Base-by-base conservation (phyloP, 2,888 invertebrate species). In the Zygogramma bicolorata region DNA sequence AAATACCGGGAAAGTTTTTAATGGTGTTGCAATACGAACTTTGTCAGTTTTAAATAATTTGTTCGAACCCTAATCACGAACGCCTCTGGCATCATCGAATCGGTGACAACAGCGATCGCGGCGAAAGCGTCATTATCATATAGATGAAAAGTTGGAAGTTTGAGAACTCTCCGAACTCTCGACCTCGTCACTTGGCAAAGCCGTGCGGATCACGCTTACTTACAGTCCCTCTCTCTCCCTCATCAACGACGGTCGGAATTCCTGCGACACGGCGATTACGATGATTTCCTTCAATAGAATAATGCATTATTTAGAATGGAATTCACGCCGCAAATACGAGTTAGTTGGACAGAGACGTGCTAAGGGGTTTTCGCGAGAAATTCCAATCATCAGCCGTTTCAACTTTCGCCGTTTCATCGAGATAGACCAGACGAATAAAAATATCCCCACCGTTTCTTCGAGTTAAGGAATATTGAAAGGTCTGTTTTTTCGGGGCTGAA, bases 101-200 rank as follows among this genome's bases (percentile, higher is more conserved):
- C 53, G 53, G 2, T 22, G 31, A 38, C 65, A 38, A 38, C 53
- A 46, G 31, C 10, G 7, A 25, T 53, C 53, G 38, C 57, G 22
- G 2, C 25, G 57, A 49, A 65, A 38, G 65, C 34, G 38, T 68
- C 74, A 74, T 74, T 74, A 74, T 71, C 74, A 74, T 74, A 68
- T 74, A 74, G 68, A 74, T 74, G 74, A 74, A 71, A 74, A 46
- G 22, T 31, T 25, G 61, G 38, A 38, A 61, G 61, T 57, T 57
- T 18, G 49, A 66, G 62, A 53, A 53, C 53, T 53, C 10, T 5
- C 46, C 46, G 53, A 27, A 53, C 25, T 53, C 25, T 53, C 53
- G 53, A 53, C 53, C 53, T 53, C 53, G 25, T 53, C 53, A 27
- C 27, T 27, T 27, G 22, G 53, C 53, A 53, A 27, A 53, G 53